These are phyloP conservation scores for Poecilia picta DNA, from an alignment of 2,797 vertebrate genomes.

Conservation along the genomic window DNA sequence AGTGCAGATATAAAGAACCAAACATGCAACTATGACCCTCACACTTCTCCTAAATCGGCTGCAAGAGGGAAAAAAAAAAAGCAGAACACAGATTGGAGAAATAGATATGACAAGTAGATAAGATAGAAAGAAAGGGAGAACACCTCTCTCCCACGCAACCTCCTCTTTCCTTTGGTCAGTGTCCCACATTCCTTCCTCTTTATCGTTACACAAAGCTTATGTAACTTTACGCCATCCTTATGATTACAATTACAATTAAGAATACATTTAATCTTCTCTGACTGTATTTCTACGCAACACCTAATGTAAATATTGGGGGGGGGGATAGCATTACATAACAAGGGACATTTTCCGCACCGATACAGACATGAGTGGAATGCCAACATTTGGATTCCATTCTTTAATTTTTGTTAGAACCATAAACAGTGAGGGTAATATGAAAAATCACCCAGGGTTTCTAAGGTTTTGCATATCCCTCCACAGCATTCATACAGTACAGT, in stretches of 20 bases:
- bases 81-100: slow-evolving; percentile 4
- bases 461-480: background rate
- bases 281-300: background rate
- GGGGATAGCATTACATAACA: slow-evolving; percentile 15
- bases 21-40: slow-evolving; percentile 32
- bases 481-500: background rate
- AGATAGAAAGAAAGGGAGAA: slow-evolving; percentile 51
- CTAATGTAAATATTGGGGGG: background rate
- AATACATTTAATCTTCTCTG: background rate
- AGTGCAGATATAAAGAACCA: slow-evolving; percentile 51
- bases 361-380: slow-evolving; percentile 10
- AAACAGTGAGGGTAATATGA: background rate
- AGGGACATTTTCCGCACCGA: slow-evolving; percentile 3
- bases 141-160: slow-evolving; percentile 64
- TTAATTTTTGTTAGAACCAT: background rate
- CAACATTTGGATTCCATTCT: background rate
- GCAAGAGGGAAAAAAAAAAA: slow-evolving; percentile 1
- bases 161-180: slow-evolving; percentile 42
- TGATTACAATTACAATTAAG: slow-evolving; percentile 14
- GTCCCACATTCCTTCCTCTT: slow-evolving; percentile 42
- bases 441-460: background rate
- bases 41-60: slow-evolving; percentile 44
- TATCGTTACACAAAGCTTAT: slow-evolving; percentile 13
- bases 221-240: slow-evolving; percentile 25
- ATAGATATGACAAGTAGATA: slow-evolving; percentile 25